These are phyloP conservation scores for Cataglyphis rosenhaueri DNA, from an alignment of 2,888 invertebrate genomes.

Conservation along the genomic window DNA sequence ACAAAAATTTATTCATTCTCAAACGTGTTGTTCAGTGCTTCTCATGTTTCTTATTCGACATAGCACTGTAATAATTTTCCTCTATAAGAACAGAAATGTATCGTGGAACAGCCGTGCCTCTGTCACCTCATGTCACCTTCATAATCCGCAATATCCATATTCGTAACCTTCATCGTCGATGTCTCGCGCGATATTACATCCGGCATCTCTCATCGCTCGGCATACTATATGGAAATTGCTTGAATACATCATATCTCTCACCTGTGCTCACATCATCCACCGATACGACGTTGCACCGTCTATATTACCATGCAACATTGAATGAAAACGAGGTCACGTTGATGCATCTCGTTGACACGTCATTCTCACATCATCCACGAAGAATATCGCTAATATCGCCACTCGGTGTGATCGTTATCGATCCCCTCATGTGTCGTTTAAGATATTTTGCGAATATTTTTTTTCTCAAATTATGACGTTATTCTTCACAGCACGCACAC, in stretches of 20 bases:
- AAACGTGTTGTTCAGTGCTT: neutral
- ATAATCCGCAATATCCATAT: slow-evolving; percentile 42
- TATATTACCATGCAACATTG: slow-evolving; percentile 41
- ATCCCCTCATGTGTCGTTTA: slow-evolving; percentile 28
- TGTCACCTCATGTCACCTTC: slow-evolving; percentile 12
- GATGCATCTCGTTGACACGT: slow-evolving; percentile 60
- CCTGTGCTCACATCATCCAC: slow-evolving; percentile 26
- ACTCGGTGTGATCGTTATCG: slow-evolving; percentile 27
- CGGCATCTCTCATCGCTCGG: slow-evolving; percentile 33
- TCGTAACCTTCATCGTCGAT: slow-evolving; percentile 26
- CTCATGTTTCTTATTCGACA: neutral
- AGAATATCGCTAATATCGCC: neutral
- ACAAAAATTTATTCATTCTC: neutral
- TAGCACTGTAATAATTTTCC: neutral
- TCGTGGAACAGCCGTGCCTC: slow-evolving; percentile 15
- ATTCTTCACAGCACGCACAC: slow-evolving; percentile 58
- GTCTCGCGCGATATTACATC: slow-evolving; percentile 50
- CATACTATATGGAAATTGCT: slow-evolving; percentile 41
- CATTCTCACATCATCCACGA: slow-evolving; percentile 30
- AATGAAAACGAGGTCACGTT: slow-evolving; percentile 65
- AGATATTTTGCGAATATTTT: neutral
- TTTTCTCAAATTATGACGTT: slow-evolving; percentile 31
- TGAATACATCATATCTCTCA: slow-evolving; percentile 31
- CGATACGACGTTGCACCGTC: slow-evolving; percentile 16
- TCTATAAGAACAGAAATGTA: neutral